Conservation (phyloP, 2,888 invertebrate species). For the Phaonia tiefii region DNA sequence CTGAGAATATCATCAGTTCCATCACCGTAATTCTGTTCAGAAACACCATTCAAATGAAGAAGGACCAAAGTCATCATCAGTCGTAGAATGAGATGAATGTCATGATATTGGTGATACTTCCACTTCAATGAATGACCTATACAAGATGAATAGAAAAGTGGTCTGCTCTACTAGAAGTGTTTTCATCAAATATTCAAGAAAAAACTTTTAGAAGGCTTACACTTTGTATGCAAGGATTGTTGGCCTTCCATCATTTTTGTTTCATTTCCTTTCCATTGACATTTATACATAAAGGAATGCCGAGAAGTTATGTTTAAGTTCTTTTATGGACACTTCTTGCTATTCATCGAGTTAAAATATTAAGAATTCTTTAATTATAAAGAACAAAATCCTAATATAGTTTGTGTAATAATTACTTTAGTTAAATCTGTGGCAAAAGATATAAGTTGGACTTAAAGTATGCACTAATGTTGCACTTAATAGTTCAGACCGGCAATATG, state of each 20-base stretch:
- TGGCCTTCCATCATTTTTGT: constrained; percentile 12
- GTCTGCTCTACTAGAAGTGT: too few species aligned
- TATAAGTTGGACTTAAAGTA: background rate
- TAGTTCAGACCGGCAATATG: too few species aligned
- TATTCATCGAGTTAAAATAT: constrained; percentile 29
- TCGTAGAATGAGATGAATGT: constrained; percentile 34
- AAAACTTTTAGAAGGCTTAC: background rate
- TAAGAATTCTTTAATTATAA: background rate
- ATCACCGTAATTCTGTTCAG: background rate
- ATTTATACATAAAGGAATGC: constrained; percentile 23
- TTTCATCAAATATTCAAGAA: too few species aligned
- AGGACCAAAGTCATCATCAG: constrained; percentile 29
- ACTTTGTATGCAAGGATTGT: constrained; percentile 50
- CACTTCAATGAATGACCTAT: constrained; percentile 40
- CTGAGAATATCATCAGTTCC: background rate
- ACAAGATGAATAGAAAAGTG: constrained; percentile 27
- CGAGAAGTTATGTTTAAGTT: constrained; percentile 34
- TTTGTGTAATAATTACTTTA: background rate
- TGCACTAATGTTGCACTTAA: background rate
- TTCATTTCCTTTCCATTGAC: constrained; percentile 6
- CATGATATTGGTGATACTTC: constrained; percentile 54
- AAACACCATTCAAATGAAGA: constrained; percentile 42
- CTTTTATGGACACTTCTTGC: constrained; percentile 24
- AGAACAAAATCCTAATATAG: constrained; percentile 3
- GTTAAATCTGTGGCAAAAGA: constrained; percentile 1